Percentiles rank a stretch among this genome's conserved stretches.
Evolutionary conservation across 2,113 vertebrate genomes (phyloP).

Genomic region (Stegostoma tigrinum): DNA sequence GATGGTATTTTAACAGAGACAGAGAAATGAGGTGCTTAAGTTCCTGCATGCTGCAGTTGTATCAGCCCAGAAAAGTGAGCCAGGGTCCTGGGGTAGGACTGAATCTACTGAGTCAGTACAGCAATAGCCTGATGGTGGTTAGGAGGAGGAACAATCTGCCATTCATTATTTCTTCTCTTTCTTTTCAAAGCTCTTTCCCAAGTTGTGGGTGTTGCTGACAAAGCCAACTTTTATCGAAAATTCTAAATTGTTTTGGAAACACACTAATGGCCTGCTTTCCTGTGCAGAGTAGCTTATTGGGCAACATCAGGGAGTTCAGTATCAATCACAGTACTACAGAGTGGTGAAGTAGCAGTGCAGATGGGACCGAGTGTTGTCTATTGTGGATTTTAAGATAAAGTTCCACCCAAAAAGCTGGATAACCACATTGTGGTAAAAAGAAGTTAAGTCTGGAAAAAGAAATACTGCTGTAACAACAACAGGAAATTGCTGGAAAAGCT

Average conservation of each 20-base stretch:
- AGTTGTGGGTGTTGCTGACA: neutral
- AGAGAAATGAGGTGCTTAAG: neutral
- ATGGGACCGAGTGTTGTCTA: neutral
- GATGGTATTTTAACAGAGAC: neutral
- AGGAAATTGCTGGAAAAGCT: too few species aligned
- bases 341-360: neutral
- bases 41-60: neutral
- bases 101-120: neutral
- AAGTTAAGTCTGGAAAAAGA: too few species aligned
- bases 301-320: neutral
- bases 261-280: neutral
- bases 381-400: neutral
- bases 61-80: neutral
- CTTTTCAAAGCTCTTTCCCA: neutral
- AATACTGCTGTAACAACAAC: too few species aligned
- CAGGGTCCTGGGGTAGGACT: neutral
- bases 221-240: neutral
- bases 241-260: neutral
- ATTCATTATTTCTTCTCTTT: neutral
- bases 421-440: too few species aligned
- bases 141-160: neutral
- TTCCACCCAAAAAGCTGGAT: neutral
- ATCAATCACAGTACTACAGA: too few species aligned
- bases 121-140: neutral
- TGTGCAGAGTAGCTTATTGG: neutral